These are phyloP conservation scores for Acrobasis consociella DNA, from an alignment of 2,888 invertebrate species.

Conservation along the genomic window DNA sequence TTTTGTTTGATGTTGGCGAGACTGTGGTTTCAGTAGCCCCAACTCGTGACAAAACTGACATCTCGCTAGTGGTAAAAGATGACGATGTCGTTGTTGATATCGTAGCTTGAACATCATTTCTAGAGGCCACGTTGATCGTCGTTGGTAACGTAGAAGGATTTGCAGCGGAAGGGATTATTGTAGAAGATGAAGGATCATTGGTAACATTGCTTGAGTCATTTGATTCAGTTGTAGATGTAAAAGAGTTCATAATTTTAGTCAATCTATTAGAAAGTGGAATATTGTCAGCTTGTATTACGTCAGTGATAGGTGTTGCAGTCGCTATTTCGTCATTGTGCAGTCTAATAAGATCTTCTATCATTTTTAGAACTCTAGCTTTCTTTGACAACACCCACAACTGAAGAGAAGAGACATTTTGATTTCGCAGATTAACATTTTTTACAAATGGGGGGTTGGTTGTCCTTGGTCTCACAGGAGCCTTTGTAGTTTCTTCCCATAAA, in stretches of 20 bases:
- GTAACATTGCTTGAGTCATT: slow-evolving; percentile 34
- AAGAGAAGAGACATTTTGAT: slow-evolving; percentile 62
- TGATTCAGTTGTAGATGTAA: slow-evolving; percentile 57
- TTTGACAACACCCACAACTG: slow-evolving; percentile 75
- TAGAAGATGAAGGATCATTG: slow-evolving; percentile 39
- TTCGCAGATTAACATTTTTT: neutral
- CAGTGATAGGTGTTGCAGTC: slow-evolving; percentile 58
- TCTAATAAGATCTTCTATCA: slow-evolving; percentile 76
- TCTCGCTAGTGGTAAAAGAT: slow-evolving; percentile 19
- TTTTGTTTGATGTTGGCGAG: slow-evolving; percentile 25
- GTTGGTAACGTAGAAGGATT: slow-evolving; percentile 41
- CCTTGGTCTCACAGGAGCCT: neutral
- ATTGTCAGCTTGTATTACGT: slow-evolving; percentile 53
- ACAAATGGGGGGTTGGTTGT: neutral
- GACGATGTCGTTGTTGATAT: slow-evolving; percentile 32
- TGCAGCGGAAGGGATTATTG: slow-evolving; percentile 40
- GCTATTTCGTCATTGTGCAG: slow-evolving; percentile 72
- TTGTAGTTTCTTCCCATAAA: slow-evolving; percentile 16
- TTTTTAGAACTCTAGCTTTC: slow-evolving; percentile 74
- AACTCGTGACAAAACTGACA: slow-evolving; percentile 20
- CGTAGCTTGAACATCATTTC: slow-evolving; percentile 37
- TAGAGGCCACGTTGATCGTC: slow-evolving; percentile 32
- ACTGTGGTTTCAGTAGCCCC: slow-evolving; percentile 15
- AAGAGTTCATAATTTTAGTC: slow-evolving; percentile 66
- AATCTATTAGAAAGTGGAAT: slow-evolving; percentile 63